Base-by-base conservation (phyloP, 2,113 vertebrate species). In the Mus pahari region DNA sequence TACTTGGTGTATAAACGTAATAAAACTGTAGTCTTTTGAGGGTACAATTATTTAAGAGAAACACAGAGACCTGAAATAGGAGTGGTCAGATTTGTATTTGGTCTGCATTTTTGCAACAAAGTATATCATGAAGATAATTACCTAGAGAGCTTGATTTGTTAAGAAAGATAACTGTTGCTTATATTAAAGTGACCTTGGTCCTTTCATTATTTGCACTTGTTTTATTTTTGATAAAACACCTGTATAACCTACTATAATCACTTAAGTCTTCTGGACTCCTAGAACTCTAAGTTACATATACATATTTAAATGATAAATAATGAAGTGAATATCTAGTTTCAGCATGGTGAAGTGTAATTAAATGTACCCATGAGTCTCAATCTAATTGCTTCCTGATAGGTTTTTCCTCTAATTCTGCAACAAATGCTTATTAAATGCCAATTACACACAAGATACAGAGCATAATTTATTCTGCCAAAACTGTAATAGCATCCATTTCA, bases 371-470 rank as follows among this genome's bases (percentile, higher is more conserved):
- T 12, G 17, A 90, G 13, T n/a, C 28, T 90, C 62, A 88, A 48
- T 86, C 0, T 87, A 90, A 86, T 36, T 70, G 26, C 31, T 66
- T 84, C 7, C 16, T 94, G 55, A 68, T 68, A 13, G 39, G 24
- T 58, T 93, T 92, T 90, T 75, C 19, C 42, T 78, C 45, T n/a
- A 90, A 90, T 79, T 66, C 45, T 92, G 39, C 17, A 79, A 45
- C 9, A 73, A 77, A 82, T 39, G 19, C 50, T 90, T 92, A 92
- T 88, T 92, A 88, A 96, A 88, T 84, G 10, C 14, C 22, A 36
- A 92, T 90, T 58, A 74, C 1, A 74, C 58, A 1, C 14, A 68
- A 71, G 42, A 91, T 42, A 9, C 48, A 81, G 26, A 87, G 5
- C 22, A 73, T 86, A 7, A 71, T 91, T 68, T 86, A 77, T 74